Evolutionary conservation across 2,888 invertebrate species (phyloP).

Genomic region (Phortica okadai): DNA sequence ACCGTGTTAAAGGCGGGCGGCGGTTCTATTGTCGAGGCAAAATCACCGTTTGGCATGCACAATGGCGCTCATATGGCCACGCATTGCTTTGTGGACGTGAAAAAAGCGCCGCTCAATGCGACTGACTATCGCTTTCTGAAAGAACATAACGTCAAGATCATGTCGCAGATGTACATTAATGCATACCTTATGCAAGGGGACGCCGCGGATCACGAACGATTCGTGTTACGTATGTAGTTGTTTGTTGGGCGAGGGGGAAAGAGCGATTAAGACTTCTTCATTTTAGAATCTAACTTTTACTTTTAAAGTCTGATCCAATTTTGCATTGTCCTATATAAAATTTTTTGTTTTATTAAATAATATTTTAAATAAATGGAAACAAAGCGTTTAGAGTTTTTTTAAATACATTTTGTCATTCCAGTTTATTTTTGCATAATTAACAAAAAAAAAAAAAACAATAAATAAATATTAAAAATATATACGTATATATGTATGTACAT

Average conservation of each 20-base stretch:
- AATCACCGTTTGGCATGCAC: conserved; percentile 63
- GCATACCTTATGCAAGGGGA: conserved; percentile 72
- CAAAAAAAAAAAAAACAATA: no score
- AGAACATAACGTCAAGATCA: conserved; percentile 61
- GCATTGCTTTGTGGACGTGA: conserved; percentile 74
- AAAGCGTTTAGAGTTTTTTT: no score
- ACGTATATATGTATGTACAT: no score
- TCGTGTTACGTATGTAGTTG: conserved; percentile 46
- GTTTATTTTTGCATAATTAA: no score
- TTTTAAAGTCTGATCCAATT: no score
- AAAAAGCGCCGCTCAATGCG: conserved; percentile 64
- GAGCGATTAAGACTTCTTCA: background rate
- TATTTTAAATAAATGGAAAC: no score
- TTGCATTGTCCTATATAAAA: no score
- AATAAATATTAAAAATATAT: no score
- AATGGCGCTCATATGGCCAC: conserved; percentile 58
- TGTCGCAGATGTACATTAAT: conserved; percentile 74
- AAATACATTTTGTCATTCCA: no score
- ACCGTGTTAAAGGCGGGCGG: conserved; percentile 88
- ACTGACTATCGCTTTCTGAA: conserved; percentile 63
- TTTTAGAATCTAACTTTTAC: no score
- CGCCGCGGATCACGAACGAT: conserved; percentile 68
- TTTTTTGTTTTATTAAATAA: no score
- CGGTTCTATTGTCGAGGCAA: conserved; percentile 81
- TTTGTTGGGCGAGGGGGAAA: conserved; percentile 21